Evolutionary conservation across 2,113 vertebrate species (phyloP), one percentile per base, ranked within the genome.

Genomic region (Psittacus erithacus): DNA sequence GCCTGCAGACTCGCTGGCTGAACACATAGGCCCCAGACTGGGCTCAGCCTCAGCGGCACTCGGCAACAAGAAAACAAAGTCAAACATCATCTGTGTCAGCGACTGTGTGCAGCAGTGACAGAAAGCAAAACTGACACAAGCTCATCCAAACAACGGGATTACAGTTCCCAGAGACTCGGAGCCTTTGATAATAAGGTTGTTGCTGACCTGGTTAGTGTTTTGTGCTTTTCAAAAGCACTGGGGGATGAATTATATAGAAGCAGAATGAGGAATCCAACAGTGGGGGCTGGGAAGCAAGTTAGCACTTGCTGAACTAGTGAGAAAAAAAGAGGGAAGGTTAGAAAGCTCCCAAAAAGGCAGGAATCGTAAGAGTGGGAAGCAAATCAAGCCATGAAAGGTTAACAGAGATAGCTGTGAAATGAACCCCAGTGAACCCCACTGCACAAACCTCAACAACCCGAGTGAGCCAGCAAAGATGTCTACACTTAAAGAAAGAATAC

Each of bases 41-140:
- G 90, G 94, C 88, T 93, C 82, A 50, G 57, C 70, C 93, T 88
- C 92, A 88, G 88, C 50, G 33, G 90, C 33, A n/a, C 93, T 93
- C 60, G 4, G 95, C 88, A 94, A 94, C 60, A 1, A 83, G 64
- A 92, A 93, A 95, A 96, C 92, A 93, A 91, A 97, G 93, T 96
- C 94, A 97, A 97, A 95, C 91, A 96, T 95, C 90, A 81, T 93
- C 93, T 95, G 95, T 92, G 93, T 92, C 95, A 94, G 93, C 1
- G 9, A 69, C 91, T 74, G 63, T 84, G 94, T 84, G 94, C 82
- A 75, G 85, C 90, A 94, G 79, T 78, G 90, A 97, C 82, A 88
- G 92, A 94, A 81, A 96, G 92, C 85, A 95, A 93, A 93, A 93
- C 79, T 88, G 95, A 96, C 85, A 96, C 79, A 80, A 94, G 85